Percentiles rank a stretch among this genome's conserved stretches.
These are phyloP conservation scores for Botia kubotai DNA, from an alignment of 2,797 vertebrate species.

Conservation along the genomic window DNA sequence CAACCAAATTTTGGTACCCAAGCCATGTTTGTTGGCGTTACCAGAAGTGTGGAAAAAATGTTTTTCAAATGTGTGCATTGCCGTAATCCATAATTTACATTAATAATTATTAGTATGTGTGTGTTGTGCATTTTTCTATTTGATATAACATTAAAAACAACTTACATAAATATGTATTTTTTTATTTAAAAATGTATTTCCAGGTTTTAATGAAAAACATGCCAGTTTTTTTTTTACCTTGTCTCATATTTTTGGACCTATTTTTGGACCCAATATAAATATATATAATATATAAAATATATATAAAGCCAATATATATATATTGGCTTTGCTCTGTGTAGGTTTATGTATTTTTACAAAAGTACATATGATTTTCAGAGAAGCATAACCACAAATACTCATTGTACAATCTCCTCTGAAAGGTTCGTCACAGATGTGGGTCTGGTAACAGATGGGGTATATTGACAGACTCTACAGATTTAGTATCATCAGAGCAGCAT, in stretches of 20 bases:
- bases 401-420: neutral
- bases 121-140: no score
- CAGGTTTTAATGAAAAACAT: no score
- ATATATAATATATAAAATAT: no score
- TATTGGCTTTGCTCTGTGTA: slow-evolving; percentile 8
- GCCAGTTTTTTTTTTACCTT: no score
- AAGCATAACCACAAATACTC: slow-evolving; percentile 11
- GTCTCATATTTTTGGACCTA: no score
- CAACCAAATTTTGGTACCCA: neutral
- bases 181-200: no score
- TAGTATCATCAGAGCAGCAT: slow-evolving; percentile 1
- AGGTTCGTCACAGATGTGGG: slow-evolving; percentile 22
- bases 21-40: neutral
- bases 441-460: slow-evolving; percentile 12
- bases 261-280: no score
- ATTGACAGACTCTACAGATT: neutral
- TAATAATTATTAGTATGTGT: no score
- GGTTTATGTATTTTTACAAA: neutral
- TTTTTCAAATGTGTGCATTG: neutral
- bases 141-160: no score
- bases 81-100: neutral
- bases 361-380: neutral
- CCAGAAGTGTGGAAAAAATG: neutral
- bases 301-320: neutral
- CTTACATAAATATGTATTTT: no score